Conservation (phyloP, 2,888 invertebrate genomes). For the Petrolisthes manimaculis region DNA sequence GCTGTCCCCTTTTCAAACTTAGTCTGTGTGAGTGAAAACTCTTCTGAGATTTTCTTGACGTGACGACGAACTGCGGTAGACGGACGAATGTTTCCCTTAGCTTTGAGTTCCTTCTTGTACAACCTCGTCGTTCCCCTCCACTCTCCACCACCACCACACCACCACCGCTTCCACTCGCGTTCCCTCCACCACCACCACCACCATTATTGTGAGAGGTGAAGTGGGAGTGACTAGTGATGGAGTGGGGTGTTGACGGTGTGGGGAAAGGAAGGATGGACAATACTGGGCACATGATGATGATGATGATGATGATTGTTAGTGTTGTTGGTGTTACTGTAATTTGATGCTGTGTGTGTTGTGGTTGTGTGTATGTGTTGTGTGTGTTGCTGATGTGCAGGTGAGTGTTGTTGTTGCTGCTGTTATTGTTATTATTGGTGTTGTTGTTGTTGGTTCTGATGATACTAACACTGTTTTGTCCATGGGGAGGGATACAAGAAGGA, state of each 20-base stretch:
- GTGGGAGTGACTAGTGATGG: neutral
- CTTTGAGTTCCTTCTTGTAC: constrained; percentile 47
- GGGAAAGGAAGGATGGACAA: neutral
- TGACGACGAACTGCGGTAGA: constrained; percentile 58
- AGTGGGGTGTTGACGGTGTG: constrained; percentile 3
- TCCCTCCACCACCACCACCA: too few relatives aligned
- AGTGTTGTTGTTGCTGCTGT: neutral
- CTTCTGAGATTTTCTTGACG: constrained; percentile 65
- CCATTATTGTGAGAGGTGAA: too few relatives aligned
- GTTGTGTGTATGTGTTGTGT: neutral
- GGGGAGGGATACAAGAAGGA: too few relatives aligned
- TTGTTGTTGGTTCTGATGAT: too few relatives aligned
- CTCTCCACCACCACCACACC: constrained; percentile 14
- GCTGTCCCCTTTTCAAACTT: constrained; percentile 48
- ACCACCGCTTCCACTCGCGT: too few relatives aligned
- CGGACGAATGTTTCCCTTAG: constrained; percentile 52
- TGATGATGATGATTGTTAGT: too few relatives aligned
- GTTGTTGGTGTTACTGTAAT: too few relatives aligned
- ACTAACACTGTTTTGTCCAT: too few relatives aligned
- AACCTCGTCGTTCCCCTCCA: constrained; percentile 39
- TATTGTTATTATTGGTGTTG: neutral
- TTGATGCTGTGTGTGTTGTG: neutral
- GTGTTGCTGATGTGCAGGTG: neutral
- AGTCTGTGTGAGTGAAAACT: constrained; percentile 58
- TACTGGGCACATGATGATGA: too few relatives aligned